Evolutionary conservation across 2,888 invertebrate species (phyloP), one percentile per base, ranked within the genome.

Genomic region (Platypus cylindrus): DNA sequence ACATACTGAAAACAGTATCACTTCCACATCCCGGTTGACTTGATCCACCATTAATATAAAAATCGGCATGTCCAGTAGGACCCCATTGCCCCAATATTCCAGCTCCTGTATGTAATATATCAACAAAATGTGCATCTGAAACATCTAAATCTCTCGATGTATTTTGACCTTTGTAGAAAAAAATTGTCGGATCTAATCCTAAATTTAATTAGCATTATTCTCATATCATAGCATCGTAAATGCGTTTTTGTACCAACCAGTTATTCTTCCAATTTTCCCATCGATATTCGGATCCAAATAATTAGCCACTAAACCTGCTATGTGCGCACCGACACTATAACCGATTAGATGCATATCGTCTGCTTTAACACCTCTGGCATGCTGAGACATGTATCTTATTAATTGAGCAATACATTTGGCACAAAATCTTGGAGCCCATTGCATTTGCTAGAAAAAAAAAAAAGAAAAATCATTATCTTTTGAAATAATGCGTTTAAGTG

Each of bases 41-140:
- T 18, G 85, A 84, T 15, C 87, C 82, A 0, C 87, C 87, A 52
- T 87, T 87, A 30, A 87, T 81, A 58, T 86, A 87, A 59, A 85
- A 87, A 58, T 87, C 87, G 1, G 83, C 86, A 54, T 87, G 86
- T 0, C 86, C 86, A 44, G 78, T 85, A 1, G 85, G 84, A 3
- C 86, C 85, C 85, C 86, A 86, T 53, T 87, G 87, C 0, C 87
- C 87, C 16, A 87, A 66, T 44, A 87, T 83, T 0, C 87, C 87
- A 0, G 87, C 86, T 1, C 85, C 86, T 0, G 86, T 87, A 56
- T 87, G 87, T 16, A 87, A 56, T 37, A 79, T 75, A 55, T 86
- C 86, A 28, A 86, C 85, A 51, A 86, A 86, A 49, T 80, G 70
- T 0, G 86, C 86, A 52, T 87, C 86, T 0, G 76, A 70, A 32